These are phyloP conservation scores for Tachuris rubrigastra DNA, from an alignment of 2,113 vertebrate genomes.

Conservation along the genomic window DNA sequence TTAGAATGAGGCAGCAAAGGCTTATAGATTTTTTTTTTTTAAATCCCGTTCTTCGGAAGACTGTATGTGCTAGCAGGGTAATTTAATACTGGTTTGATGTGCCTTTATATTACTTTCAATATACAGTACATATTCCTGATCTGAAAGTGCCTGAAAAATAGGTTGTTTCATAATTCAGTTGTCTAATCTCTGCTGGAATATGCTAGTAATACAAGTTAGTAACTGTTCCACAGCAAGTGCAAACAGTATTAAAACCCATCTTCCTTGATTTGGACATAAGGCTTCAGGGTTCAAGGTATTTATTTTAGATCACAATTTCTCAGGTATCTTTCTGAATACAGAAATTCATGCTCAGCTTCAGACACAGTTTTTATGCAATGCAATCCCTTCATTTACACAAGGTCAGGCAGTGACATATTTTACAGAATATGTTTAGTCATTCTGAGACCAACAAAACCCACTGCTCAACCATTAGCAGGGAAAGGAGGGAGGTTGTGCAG, in stretches of 20 bases:
- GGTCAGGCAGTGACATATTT: neutral
- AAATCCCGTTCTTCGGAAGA: neutral
- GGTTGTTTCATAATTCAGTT: neutral
- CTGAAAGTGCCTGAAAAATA: neutral
- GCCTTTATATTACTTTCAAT: conserved; percentile 29
- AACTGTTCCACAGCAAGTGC: neutral
- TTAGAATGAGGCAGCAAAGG: neutral
- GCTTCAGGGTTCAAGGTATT: neutral
- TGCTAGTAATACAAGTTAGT: neutral
- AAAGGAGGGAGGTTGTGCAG: neutral
- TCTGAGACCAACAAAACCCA: neutral
- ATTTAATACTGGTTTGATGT: conserved; percentile 34
- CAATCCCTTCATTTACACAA: neutral
- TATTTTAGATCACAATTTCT: neutral
- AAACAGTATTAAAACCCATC: neutral
- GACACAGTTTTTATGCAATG: neutral
- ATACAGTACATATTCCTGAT: neutral
- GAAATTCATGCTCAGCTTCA: neutral
- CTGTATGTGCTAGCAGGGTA: neutral
- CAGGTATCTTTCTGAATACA: neutral
- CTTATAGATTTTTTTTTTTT: neutral
- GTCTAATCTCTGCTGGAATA: neutral
- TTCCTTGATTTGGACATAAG: neutral
- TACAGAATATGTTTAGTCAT: neutral
- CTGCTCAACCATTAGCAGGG: accelerated